Base-by-base conservation (phyloP, 2,113 vertebrate genomes). In the Myrmecobius fasciatus region DNA sequence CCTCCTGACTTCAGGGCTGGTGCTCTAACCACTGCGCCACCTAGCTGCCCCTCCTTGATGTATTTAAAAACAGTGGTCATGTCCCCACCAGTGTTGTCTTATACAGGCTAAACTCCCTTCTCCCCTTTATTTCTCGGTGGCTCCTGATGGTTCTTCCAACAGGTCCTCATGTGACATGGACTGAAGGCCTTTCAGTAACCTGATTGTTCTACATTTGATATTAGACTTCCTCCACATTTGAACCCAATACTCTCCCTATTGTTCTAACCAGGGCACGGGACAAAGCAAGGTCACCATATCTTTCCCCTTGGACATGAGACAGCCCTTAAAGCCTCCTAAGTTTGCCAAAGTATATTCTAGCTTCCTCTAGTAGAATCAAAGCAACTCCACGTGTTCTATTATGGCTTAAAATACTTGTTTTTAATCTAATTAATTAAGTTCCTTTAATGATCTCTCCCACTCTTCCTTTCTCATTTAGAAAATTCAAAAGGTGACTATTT, bases 351-450 rank as follows among this genome's bases (percentile, higher is more conserved):
- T 17, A 83, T 36, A 83, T 83, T 83, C 67, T 43, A 83, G 36
- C 36, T 75, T 75, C 67, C 67, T 67, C 56, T 67, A 14, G 31
- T 67, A 67, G 92, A 95, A 60, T 91, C 67, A 92, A 56, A 48
- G 46, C 95, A 95, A 93, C 48, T 94, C 8, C 1, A 52, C 8
- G 3, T 24, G 91, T 46, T 92, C 96, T 92, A n/a, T 67, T 96
- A 90, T 91, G 90, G 52, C 94, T 97, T 90, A 93, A 96, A 97
- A 91, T 12, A 51, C 25, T 92, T 47, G 46, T 91, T 95, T 75
- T 43, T 83, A 83, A 83, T 83, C 67, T 83, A 83, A 83, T 83
- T 83, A 83, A 83, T 83, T n/a, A 83, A 83, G 67, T 43, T 89
- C 48, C 95, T 8, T 26, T 94, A n/a, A 53, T 93, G 53, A 20